Percentiles rank a stretch among this genome's conserved stretches.
These are phyloP conservation scores for Damaliscus lunatus DNA, from an alignment of 2,113 vertebrate species.

Conservation along the genomic window DNA sequence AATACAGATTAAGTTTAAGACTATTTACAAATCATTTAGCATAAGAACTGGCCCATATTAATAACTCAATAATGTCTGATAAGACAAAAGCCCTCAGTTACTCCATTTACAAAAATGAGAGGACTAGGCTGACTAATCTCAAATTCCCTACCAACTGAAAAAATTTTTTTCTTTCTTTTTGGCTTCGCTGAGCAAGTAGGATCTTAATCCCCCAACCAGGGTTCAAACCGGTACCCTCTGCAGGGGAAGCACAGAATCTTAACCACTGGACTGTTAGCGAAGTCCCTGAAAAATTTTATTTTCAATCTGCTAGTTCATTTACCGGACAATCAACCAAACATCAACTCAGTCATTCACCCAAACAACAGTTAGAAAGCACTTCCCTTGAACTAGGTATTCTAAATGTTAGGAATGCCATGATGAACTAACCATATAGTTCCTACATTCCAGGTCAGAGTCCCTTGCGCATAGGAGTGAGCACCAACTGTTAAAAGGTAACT, in stretches of 20 bases:
- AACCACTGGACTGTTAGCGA: not conserved
- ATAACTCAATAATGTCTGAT: not conserved
- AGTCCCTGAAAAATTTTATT: not conserved
- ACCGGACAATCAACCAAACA: not conserved
- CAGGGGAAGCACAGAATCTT: not conserved
- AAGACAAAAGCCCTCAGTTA: not conserved
- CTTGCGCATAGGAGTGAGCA: not conserved
- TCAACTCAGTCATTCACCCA: not conserved
- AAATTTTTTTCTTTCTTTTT: not conserved
- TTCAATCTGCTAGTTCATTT: not conserved
- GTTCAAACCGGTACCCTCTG: not conserved
- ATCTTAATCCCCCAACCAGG: not conserved
- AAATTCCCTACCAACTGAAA: not conserved
- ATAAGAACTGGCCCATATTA: not conserved
- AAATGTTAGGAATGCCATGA: not conserved
- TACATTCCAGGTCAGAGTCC: not conserved
- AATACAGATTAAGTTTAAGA: conserved; percentile 57
- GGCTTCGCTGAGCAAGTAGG: not conserved
- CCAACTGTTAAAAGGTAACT: not conserved
- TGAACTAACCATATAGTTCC: not conserved
- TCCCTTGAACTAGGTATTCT: not conserved
- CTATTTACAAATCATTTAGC: conserved; percentile 17
- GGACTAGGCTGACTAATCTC: not conserved
- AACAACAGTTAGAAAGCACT: not conserved
- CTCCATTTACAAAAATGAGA: not conserved